phyloP scores from a whole-genome alignment of 2,888 invertebrate species.

The Pocota personata region DNA sequence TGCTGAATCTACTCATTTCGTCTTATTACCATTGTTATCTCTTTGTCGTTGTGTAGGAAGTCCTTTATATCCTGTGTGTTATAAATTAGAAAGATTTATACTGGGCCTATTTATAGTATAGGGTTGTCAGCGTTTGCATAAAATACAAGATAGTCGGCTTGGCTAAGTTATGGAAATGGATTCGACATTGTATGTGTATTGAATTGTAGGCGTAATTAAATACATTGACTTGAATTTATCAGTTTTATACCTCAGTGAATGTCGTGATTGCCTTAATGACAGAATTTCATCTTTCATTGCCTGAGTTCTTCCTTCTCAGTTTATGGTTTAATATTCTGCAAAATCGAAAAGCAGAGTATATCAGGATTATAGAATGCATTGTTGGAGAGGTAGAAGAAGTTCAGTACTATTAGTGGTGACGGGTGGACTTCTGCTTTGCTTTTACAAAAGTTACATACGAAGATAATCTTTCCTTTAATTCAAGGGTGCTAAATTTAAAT shows the following conservation, averaged over 20 bases:
- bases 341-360: too few relatives aligned
- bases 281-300: neutral
- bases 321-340: too few relatives aligned
- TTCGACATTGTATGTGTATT: neutral
- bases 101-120: neutral
- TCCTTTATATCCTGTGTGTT: slow-evolving; percentile 21
- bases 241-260: neutral
- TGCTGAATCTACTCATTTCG: slow-evolving; percentile 33
- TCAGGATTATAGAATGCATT: too few relatives aligned
- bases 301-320: neutral
- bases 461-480: too few relatives aligned
- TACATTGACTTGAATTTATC: neutral
- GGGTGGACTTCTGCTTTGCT: too few relatives aligned
- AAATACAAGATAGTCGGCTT: neutral
- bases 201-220: neutral
- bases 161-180: neutral
- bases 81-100: slow-evolving; percentile 30
- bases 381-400: too few relatives aligned
- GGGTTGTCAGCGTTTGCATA: neutral
- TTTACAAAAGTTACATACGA: too few relatives aligned
- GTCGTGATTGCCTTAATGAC: too few relatives aligned
- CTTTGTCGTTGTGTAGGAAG: slow-evolving; percentile 19
- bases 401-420: too few relatives aligned
- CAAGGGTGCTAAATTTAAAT: too few relatives aligned
- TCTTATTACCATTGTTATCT: slow-evolving; percentile 37